These are phyloP conservation scores for Bradypus variegatus DNA, from an alignment of 2,797 vertebrate genomes.

Conservation along the genomic window DNA sequence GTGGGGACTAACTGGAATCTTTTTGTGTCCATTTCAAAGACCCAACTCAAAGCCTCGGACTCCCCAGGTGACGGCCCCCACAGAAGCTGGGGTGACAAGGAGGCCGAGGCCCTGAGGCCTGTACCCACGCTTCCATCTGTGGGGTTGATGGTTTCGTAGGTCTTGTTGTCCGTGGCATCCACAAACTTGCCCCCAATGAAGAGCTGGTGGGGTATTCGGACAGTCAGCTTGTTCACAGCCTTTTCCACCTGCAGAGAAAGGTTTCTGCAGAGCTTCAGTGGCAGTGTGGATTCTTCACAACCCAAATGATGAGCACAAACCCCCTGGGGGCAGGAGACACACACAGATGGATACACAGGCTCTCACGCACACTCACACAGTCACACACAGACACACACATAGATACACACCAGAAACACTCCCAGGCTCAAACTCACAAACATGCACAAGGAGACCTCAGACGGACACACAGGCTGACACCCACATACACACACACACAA, in stretches of 20 bases:
- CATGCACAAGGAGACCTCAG: not conserved
- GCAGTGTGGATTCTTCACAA: not conserved
- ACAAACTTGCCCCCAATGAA: slow-evolving; percentile 86
- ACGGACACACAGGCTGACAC: not conserved
- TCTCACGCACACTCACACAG: not conserved
- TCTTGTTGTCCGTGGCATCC: slow-evolving; percentile 80
- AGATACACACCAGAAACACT: not conserved
- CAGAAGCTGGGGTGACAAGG: not conserved
- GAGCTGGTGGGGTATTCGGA: slow-evolving; percentile 85
- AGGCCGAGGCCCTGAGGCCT: not conserved
- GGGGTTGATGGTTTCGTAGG: slow-evolving; percentile 85
- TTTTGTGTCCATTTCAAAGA: not conserved
- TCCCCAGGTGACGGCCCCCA: not conserved
- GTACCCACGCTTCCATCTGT: slow-evolving; percentile 78
- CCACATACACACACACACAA: not conserved
- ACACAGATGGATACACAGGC: not conserved
- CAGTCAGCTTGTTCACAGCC: slow-evolving; percentile 79
- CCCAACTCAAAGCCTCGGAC: not conserved
- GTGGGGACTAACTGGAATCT: not conserved
- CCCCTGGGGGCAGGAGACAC: not conserved
- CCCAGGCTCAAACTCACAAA: not conserved
- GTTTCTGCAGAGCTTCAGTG: not conserved
- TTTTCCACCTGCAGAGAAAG: slow-evolving; percentile 77
- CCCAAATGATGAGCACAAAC: not conserved
- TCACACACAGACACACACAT: no score